phyloP scores from a whole-genome alignment of 2,888 invertebrate species.

The Platycheirus albimanus region DNA sequence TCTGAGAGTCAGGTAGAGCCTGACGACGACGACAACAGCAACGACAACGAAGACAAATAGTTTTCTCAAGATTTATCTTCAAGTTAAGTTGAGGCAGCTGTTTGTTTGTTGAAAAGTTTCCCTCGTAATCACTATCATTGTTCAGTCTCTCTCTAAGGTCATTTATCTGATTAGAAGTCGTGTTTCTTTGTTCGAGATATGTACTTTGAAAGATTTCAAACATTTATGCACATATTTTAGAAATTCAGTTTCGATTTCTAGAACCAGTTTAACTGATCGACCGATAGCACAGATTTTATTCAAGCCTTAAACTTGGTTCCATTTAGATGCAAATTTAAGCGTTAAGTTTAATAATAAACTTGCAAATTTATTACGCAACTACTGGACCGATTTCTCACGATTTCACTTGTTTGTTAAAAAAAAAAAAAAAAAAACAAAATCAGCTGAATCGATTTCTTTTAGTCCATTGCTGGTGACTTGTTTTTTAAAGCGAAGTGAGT shows the following conservation, averaged over 20 bases:
- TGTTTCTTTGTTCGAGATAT: conserved; percentile 20
- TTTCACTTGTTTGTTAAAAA: conserved; percentile 56
- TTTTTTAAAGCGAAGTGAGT: conserved; percentile 11
- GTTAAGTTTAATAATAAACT: conserved; percentile 28
- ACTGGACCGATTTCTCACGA: conserved; percentile 49
- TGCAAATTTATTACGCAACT: conserved; percentile 45
- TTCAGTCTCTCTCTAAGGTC: conserved; percentile 28
- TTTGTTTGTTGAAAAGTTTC: neutral
- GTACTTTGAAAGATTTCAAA: neutral
- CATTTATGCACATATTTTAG: neutral
- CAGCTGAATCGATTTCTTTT: conserved; percentile 15
- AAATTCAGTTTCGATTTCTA: conserved; percentile 36
- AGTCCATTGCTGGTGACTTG: conserved; percentile 28
- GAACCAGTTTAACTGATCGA: conserved; percentile 52
- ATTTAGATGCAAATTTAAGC: conserved; percentile 26
- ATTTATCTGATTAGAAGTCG: conserved; percentile 28
- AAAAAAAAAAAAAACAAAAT: no score
- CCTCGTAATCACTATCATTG: conserved; percentile 12
- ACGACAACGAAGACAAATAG: neutral
- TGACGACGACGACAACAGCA: conserved; percentile 9
- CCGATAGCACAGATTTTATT: conserved; percentile 54
- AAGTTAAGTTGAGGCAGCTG: conserved; percentile 29
- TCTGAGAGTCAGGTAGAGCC: conserved; percentile 37
- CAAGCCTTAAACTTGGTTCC: conserved; percentile 25
- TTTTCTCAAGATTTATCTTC: conserved; percentile 20